A percentile compares a stretch with the other conserved stretches of the same genome.
These are phyloP conservation scores for Synanthedon andrenaeformis DNA, from an alignment of 2,888 invertebrate genomes.

Conservation along the genomic window DNA sequence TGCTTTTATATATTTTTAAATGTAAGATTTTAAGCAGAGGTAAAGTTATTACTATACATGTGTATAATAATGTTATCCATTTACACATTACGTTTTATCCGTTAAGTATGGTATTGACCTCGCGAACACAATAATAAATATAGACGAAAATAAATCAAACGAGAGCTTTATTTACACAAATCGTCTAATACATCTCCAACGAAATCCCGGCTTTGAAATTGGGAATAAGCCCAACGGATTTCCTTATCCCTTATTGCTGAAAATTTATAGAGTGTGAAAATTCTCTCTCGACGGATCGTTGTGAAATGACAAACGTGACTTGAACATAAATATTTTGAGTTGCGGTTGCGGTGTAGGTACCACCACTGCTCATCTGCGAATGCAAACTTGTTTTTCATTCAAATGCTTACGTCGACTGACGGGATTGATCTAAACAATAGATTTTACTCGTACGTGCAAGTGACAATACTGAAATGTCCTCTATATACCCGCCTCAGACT, in stretches of 20 bases:
- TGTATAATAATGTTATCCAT: too few species aligned
- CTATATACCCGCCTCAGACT: too few species aligned
- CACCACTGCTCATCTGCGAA: constrained; percentile 2
- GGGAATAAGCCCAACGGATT: constrained; percentile 31
- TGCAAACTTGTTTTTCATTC: not conserved
- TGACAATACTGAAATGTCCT: too few species aligned
- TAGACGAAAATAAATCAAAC: constrained; percentile 12
- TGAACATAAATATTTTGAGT: constrained; percentile 13
- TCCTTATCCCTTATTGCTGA: constrained; percentile 35
- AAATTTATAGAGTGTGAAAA: constrained; percentile 63
- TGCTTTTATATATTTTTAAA: too few species aligned
- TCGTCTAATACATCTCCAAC: constrained; percentile 22
- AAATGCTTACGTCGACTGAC: too few species aligned
- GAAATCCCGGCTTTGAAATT: constrained; percentile 14
- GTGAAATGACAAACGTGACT: constrained; percentile 56
- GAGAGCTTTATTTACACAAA: constrained; percentile 17
- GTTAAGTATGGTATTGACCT: not conserved
- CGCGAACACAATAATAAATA: not conserved
- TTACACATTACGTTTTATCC: not conserved
- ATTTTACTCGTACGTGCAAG: too few species aligned
- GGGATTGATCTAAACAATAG: too few species aligned
- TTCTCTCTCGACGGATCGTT: constrained; percentile 39
- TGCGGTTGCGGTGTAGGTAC: constrained; percentile 9
- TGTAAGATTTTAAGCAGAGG: too few species aligned
- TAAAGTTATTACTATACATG: too few species aligned